Evolutionary conservation across 2,113 vertebrate genomes (phyloP), one percentile per base, ranked within the genome.

Genomic region (Mustelus asterias): DNA sequence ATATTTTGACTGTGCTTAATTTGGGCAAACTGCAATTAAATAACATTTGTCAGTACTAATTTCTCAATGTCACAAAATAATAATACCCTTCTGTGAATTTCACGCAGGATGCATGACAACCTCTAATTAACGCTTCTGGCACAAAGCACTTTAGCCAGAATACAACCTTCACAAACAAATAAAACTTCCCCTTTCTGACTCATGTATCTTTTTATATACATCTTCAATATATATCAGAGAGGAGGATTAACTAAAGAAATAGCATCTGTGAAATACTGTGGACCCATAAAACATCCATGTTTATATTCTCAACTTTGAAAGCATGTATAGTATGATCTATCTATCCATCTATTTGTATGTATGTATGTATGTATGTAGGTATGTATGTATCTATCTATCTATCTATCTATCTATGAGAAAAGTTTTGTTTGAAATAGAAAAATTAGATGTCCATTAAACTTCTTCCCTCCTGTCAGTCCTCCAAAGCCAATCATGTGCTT

Each of bases 21-120:
- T 54, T 70, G 67, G 41, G 41, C 72, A 72, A 72, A 54, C 69
- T 44, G 69, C 94, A 95, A 95, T 72, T 22, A 95, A 95, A 95
- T 95, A 95, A 48, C 67, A 95, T 95, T 95, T 95, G 94, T 95
- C 94, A 95, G 41, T 95, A 48, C 94, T 95, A 70, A 95, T 95
- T 95, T 94, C 69, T 95, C 94, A 95, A 26, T 37, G 22, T 72
- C 69, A 72, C 70, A 95, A 95, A 48, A 29, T 70, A 95, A 44
- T 72, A 72, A 29, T 48, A 72, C 94, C 94, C 67, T 65, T 93
- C 89, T 95, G 44, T 76, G 94, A 72, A 95, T 95, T 60, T 60
- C 41, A 95, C 54, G 41, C 67, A 95, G 69, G 41, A 54, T 95
- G 67, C 41, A 54, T 72, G 67, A 95, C 94, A 72, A 48, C 48